Conservation (phyloP, 2,888 invertebrate species). For the Limnephilus rhombicus region DNA sequence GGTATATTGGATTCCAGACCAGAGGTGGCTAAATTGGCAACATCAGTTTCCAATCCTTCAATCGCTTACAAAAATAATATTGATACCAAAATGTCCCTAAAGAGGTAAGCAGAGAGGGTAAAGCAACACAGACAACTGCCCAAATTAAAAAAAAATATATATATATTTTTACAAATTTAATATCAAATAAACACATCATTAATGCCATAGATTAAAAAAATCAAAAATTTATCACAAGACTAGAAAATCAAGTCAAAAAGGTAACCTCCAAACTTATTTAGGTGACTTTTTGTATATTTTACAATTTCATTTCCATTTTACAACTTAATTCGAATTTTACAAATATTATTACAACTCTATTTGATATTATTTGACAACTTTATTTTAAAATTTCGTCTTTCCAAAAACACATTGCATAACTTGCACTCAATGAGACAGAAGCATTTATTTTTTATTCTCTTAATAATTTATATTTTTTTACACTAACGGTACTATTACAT, state of each 20-base stretch:
- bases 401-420: constrained; percentile 15
- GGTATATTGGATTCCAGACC: too few relatives aligned
- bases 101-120: not conserved
- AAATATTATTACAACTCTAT: not conserved
- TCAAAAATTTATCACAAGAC: constrained; percentile 25
- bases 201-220: not conserved
- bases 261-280: constrained; percentile 7
- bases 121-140: not conserved
- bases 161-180: too few relatives aligned
- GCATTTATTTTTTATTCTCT: not conserved
- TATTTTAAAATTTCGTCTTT: constrained; percentile 16
- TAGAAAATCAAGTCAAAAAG: constrained; percentile 20
- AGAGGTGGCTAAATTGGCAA: too few relatives aligned
- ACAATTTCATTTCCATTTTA: not conserved
- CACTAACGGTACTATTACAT: not conserved
- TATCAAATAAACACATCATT: not conserved
- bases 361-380: not conserved
- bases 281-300: not conserved
- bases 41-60: too few relatives aligned
- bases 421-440: constrained; percentile 3
- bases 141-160: not conserved
- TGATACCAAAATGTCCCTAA: not conserved
- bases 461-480: not conserved
- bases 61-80: too few relatives aligned
- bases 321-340: not conserved